Evolutionary conservation across 2,113 vertebrate genomes (phyloP).

Genomic region (Clarias macrocephalus): DNA sequence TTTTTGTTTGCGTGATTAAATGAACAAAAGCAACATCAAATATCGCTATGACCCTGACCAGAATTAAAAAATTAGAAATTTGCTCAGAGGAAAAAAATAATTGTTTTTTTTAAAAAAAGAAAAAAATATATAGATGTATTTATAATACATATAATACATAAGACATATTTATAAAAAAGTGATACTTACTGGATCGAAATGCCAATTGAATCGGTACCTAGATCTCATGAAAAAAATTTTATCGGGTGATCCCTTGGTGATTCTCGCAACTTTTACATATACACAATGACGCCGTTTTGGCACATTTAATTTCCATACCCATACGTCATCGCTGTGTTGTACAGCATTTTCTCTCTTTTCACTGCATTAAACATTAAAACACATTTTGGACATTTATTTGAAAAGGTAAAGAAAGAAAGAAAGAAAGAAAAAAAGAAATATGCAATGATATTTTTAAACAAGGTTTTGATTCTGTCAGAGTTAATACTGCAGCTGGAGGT

Average conservation of each 20-base stretch:
- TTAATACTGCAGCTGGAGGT: slow-evolving; percentile 28
- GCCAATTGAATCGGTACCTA: too few species aligned
- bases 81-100: not conserved
- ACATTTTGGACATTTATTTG: not conserved
- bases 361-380: not conserved
- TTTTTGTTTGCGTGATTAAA: not conserved
- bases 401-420: not conserved
- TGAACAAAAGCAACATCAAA: not conserved
- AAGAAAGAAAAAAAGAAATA: not conserved
- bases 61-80: not conserved
- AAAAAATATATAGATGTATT: too few species aligned
- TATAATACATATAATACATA: too few species aligned
- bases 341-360: not conserved
- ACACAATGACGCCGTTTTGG: not conserved
- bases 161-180: too few species aligned
- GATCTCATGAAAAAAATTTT: too few species aligned
- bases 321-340: too few species aligned
- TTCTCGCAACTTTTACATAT: too few species aligned
- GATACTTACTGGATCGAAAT: too few species aligned
- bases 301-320: not conserved
- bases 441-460: not conserved
- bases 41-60: not conserved
- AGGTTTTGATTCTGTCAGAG: not conserved
- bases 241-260: too few species aligned
- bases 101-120: not conserved